These are phyloP conservation scores for Calycopis cecrops DNA, from an alignment of 1,140 invertebrate genomes.

Conservation along the genomic window DNA sequence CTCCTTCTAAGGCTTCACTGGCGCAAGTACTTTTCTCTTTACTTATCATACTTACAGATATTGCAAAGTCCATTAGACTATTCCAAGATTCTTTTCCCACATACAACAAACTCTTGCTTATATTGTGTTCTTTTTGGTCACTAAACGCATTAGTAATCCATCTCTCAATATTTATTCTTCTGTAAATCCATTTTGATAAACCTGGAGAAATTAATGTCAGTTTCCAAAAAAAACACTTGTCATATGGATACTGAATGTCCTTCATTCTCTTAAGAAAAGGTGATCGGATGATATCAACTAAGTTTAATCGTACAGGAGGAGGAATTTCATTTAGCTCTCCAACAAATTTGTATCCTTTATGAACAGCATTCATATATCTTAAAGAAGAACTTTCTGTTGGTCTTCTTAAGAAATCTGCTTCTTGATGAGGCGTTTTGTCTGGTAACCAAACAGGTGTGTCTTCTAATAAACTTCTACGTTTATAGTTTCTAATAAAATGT, in stretches of 20 bases:
- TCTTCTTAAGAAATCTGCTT: slow-evolving; percentile 70
- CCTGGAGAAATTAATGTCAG: slow-evolving; percentile 77
- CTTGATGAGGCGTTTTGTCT: slow-evolving; percentile 65
- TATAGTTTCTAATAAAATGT: slow-evolving; percentile 70
- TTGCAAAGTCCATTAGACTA: slow-evolving; percentile 64
- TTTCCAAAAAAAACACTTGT: slow-evolving; percentile 81
- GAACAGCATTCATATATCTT: slow-evolving; percentile 74
- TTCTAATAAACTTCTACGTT: slow-evolving; percentile 74
- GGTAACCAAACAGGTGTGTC: slow-evolving; percentile 79
- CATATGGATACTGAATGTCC: slow-evolving; percentile 67
- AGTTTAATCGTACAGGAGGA: slow-evolving; percentile 55
- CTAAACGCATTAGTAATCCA: slow-evolving; percentile 59
- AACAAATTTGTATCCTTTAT: slow-evolving; percentile 58
- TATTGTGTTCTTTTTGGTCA: slow-evolving; percentile 41
- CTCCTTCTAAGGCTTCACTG: slow-evolving; percentile 57
- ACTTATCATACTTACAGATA: slow-evolving; percentile 53
- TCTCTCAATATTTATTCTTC: slow-evolving; percentile 49
- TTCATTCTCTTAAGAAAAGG: slow-evolving; percentile 64
- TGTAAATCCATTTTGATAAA: slow-evolving; percentile 48
- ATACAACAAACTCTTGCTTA: slow-evolving; percentile 50
- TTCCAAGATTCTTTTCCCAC: slow-evolving; percentile 67
- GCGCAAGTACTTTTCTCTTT: slow-evolving; percentile 35
- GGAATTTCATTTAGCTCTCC: slow-evolving; percentile 54
- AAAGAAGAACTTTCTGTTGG: slow-evolving; percentile 72
- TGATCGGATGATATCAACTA: slow-evolving; percentile 69